phyloP scores from a whole-genome alignment of 2,888 invertebrate species.

The Yponomeuta evonymella region DNA sequence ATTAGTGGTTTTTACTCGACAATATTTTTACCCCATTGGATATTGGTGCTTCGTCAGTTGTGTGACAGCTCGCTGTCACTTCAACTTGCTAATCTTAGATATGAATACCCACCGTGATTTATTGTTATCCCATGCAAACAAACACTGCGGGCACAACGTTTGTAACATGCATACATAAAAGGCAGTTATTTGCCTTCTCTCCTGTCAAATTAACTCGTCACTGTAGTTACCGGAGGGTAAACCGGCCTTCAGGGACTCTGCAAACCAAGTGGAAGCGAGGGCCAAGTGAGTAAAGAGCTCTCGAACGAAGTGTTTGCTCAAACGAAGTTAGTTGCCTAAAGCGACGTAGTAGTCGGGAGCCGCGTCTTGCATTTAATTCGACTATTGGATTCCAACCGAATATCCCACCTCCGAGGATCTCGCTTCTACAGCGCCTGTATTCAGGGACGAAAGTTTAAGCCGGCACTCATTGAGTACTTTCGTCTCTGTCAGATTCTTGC shows the following conservation, averaged over 20 bases:
- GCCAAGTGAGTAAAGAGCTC: conserved; percentile 47
- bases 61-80: too few relatives aligned
- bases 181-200: too few relatives aligned
- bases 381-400: conserved; percentile 50
- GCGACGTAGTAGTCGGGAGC: conserved; percentile 36
- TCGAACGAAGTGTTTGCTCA: conserved; percentile 45
- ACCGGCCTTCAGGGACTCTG: conserved; percentile 27
- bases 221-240: too few relatives aligned
- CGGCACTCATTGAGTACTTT: background rate
- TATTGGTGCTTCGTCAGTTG: too few relatives aligned
- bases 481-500: background rate
- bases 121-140: too few relatives aligned
- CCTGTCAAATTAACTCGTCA: too few relatives aligned
- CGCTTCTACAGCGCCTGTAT: conserved; percentile 2
- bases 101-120: too few relatives aligned
- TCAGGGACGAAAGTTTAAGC: background rate
- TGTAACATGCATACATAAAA: too few relatives aligned
- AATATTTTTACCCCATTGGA: too few relatives aligned
- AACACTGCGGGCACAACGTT: too few relatives aligned
- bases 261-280: conserved; percentile 45
- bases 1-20: too few relatives aligned
- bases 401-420: conserved; percentile 32
- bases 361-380: conserved; percentile 46
- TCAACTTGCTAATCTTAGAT: too few relatives aligned
- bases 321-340: conserved; percentile 52